Evolutionary conservation across 2,888 invertebrate genomes (phyloP).

Genomic region (Himalopsyche kuldschensis): DNA sequence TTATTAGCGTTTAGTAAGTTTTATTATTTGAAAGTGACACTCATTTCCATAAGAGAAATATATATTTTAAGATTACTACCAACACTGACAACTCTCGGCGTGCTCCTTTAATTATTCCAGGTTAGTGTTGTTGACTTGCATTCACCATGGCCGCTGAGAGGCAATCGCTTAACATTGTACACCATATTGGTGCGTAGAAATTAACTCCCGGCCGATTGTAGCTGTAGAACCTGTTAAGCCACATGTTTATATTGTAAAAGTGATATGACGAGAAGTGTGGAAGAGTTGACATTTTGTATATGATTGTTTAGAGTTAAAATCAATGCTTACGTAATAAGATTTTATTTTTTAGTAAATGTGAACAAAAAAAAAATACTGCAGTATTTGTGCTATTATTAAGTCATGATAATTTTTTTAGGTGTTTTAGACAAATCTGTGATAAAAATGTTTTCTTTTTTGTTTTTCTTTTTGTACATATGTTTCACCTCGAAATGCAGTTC

Average conservation of each 20-base stretch:
- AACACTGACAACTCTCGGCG: background rate
- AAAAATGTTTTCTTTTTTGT: constrained; percentile 35
- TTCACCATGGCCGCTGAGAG: background rate
- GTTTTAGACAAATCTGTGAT: constrained; percentile 46
- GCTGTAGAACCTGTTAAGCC: constrained; percentile 19
- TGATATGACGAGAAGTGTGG: constrained; percentile 13
- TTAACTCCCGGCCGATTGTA: constrained; percentile 29
- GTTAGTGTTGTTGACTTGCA: background rate
- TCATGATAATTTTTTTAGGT: constrained; percentile 40
- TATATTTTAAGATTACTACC: background rate
- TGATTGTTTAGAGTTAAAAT: constrained; percentile 9
- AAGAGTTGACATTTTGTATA: background rate
- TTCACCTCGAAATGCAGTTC: constrained; percentile 22
- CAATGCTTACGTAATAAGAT: constrained; percentile 14
- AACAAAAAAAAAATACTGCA: constrained; percentile 33
- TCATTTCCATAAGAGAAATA: background rate
- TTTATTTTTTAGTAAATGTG: constrained; percentile 26
- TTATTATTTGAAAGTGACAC: background rate
- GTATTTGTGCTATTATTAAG: constrained; percentile 41
- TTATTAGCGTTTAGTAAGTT: background rate
- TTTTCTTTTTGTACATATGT: constrained; percentile 31
- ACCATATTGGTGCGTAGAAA: constrained; percentile 49
- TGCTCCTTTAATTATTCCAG: background rate
- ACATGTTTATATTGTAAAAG: background rate
- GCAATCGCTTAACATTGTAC: constrained; percentile 42